Evolutionary conservation across 2,113 vertebrate species (phyloP).

Genomic region (Butorides virescens): DNA sequence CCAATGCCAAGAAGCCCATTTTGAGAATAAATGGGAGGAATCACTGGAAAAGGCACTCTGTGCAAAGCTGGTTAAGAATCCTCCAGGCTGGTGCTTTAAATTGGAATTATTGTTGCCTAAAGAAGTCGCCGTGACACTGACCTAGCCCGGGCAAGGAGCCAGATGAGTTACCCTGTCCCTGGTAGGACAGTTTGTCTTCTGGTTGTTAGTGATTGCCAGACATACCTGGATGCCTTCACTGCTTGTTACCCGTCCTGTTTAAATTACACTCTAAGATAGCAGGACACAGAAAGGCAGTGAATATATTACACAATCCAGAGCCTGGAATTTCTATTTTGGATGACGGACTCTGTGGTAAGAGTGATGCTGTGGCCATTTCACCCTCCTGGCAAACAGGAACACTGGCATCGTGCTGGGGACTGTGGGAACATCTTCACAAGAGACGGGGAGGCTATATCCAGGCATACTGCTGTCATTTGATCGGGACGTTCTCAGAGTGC

Average conservation of each 20-base stretch:
- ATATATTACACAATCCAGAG: not conserved
- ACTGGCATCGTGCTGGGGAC: not conserved
- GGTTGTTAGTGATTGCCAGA: not conserved
- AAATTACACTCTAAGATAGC: not conserved
- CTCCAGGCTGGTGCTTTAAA: not conserved
- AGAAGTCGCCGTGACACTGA: not conserved
- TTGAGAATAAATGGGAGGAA: not conserved
- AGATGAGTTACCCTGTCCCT: not conserved
- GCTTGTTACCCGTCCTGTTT: not conserved
- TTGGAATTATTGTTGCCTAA: not conserved
- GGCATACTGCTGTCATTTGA: not conserved
- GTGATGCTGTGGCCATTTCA: not conserved
- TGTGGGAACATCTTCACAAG: not conserved
- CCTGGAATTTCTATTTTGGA: not conserved
- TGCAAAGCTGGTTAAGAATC: not conserved
- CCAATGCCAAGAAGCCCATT: not conserved
- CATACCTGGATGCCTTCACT: not conserved
- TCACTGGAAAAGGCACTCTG: not conserved
- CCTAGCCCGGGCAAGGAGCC: not conserved
- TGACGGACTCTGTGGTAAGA: not conserved
- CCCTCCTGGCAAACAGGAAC: not conserved
- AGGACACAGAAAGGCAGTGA: not conserved
- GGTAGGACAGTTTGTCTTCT: not conserved
- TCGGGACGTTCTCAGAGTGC: not conserved
- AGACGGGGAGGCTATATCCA: not conserved